These are phyloP conservation scores for Nomada flava DNA, from an alignment of 2,888 invertebrate genomes.

Conservation along the genomic window DNA sequence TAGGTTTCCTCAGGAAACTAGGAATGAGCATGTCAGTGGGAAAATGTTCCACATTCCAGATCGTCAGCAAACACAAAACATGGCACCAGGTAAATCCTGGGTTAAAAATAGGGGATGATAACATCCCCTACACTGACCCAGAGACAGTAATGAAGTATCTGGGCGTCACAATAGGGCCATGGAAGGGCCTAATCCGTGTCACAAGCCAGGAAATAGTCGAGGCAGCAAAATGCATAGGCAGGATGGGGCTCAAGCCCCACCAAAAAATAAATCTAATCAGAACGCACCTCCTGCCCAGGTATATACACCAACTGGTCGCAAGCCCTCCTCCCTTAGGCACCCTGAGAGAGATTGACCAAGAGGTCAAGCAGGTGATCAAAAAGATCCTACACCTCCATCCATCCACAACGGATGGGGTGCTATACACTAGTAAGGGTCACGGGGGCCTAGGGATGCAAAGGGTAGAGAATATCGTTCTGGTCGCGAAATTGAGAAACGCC, in stretches of 20 bases:
- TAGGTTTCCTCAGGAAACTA: not conserved
- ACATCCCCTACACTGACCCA: not conserved
- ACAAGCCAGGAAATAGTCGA: not conserved
- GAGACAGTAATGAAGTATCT: not conserved
- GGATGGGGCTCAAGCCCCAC: not conserved
- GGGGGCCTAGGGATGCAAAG: conserved; percentile 6
- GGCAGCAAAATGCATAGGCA: not conserved
- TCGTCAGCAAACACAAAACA: not conserved
- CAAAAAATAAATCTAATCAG: not conserved
- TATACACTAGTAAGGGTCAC: not conserved
- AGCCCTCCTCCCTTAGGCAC: not conserved
- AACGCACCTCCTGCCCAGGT: not conserved
- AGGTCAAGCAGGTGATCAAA: not conserved
- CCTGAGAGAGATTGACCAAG: not conserved
- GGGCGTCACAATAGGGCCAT: not conserved
- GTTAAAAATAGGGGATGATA: not conserved
- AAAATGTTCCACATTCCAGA: not conserved
- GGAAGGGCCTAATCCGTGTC: not conserved
- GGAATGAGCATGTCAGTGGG: not conserved
- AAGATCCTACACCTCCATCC: not conserved
- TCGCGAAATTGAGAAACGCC: not conserved
- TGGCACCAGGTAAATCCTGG: not conserved
- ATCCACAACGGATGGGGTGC: not conserved
- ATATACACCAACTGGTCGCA: not conserved
- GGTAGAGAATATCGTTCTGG: not conserved